These are phyloP conservation scores for Muschampia plurimacula DNA, from an alignment of 2,888 invertebrate species.

Conservation along the genomic window DNA sequence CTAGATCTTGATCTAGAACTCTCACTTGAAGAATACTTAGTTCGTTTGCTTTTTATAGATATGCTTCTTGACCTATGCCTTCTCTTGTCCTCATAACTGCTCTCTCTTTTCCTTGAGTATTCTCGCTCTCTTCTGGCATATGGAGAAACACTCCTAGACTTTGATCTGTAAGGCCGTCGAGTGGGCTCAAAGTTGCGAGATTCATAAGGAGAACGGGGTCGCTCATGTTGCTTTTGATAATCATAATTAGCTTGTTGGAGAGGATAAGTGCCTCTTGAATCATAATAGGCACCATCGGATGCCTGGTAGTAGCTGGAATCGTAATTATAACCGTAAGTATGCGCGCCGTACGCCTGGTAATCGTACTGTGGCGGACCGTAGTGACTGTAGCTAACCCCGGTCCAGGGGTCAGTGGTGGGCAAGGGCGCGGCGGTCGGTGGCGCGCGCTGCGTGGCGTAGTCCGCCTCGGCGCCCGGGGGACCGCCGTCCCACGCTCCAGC, in stretches of 20 bases:
- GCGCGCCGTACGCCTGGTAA: constrained; percentile 65
- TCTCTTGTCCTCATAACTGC: constrained; percentile 57
- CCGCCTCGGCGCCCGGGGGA: constrained; percentile 84
- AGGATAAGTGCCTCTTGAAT: constrained; percentile 53
- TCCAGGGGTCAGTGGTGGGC: constrained; percentile 80
- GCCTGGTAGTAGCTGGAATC: constrained; percentile 68
- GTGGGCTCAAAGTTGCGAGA: constrained; percentile 53
- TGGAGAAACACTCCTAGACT: constrained; percentile 68
- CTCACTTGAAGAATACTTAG: constrained; percentile 72
- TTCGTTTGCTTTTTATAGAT: constrained; percentile 56
- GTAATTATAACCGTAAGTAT: constrained; percentile 63
- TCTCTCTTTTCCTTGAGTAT: constrained; percentile 64
- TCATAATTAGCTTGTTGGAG: constrained; percentile 51
- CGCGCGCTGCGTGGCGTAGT: constrained; percentile 75
- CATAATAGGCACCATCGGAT: constrained; percentile 60
- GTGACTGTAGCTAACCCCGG: constrained; percentile 77
- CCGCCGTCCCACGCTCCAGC: constrained; percentile 81
- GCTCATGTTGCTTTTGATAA: constrained; percentile 51
- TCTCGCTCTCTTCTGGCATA: constrained; percentile 59
- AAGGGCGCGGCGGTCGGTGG: constrained; percentile 63
- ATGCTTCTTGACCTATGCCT: constrained; percentile 55
- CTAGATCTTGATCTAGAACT: constrained; percentile 66
- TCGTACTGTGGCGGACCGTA: constrained; percentile 69
- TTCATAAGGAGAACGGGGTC: constrained; percentile 54
- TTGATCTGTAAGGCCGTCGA: constrained; percentile 57